Evolutionary conservation across 1,140 invertebrate genomes (phyloP).

Genomic region (Lepidurus apus): DNA sequence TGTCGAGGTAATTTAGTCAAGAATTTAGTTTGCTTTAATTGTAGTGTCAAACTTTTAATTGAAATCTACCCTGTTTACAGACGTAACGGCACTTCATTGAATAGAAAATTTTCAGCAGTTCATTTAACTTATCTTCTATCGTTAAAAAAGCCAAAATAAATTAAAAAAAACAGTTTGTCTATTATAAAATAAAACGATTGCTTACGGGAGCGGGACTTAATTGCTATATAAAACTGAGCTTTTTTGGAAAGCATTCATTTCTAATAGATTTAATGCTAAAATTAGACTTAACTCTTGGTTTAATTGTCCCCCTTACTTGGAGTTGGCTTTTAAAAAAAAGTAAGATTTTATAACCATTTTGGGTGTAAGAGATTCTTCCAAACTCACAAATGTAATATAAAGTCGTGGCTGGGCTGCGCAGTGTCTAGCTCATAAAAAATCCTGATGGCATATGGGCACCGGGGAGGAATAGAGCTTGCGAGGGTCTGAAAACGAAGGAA

Average conservation of each 20-base stretch:
- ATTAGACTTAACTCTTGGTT: neutral
- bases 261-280: neutral
- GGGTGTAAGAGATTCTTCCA: neutral
- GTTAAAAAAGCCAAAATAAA: too few species aligned
- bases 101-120: too few species aligned
- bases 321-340: neutral
- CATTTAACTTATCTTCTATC: too few species aligned
- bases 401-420: conserved; percentile 5
- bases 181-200: neutral
- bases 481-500: neutral
- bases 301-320: neutral
- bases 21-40: too few species aligned
- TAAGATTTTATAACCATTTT: neutral
- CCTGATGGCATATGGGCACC: conserved; percentile 11
- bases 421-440: conserved; percentile 14
- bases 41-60: too few species aligned
- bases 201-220: neutral
- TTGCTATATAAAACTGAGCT: neutral
- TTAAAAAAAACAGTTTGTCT: too few species aligned
- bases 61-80: too few species aligned
- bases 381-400: neutral
- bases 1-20: too few species aligned
- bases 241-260: neutral
- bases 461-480: neutral
- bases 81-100: too few species aligned